Base-by-base conservation (phyloP, 2,113 vertebrate species). In the Mola mola region DNA sequence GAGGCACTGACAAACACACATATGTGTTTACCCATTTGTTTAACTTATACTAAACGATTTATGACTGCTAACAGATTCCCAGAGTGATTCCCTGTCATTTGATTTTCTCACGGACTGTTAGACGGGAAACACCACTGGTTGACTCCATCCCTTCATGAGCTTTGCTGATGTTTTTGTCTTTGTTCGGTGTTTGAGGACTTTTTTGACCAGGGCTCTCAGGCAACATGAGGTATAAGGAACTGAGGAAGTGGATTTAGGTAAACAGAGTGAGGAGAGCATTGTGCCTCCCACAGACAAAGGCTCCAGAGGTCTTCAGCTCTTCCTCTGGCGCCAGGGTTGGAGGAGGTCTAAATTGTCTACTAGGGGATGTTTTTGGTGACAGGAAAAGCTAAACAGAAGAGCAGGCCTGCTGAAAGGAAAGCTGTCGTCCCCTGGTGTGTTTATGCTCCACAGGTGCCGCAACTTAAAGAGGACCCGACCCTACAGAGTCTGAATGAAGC, bases 291-390 rank as follows among this genome's bases (percentile, higher is more conserved):
- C 71, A 57, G 70, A 83, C 66, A 41, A 51, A 63, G 71, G 76
- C 52, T 79, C 66, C 71, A 78, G 78, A 74, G 42, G 72, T 75
- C 75, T 68, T 66, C 44, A 25, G 65, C 64, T 81, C 73, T 88
- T 88, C 88, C 79, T 84, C 66, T 89, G 80, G 77, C 52, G 79
- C 74, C 74, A 44, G 51, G 60, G 46, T 28, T 57, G 59, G 52
- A 78, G 68, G 79, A 76, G 85, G 79, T 76, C 72, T 83, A 84
- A 66, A 83, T 88, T 88, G 87, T 88, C 79, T 87, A 79, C 77
- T 69, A 73, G 40, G 79, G 87, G 81, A 85, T 87, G 81, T 88
- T 87, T 81, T 87, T 52, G 66, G 72, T 78, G 55, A 64, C 81
- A 81, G 80, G 69, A 79, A n/a, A 89, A 87, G 70, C 75, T 75